Conservation (phyloP, 2,888 invertebrate species). For the Scelioninae gen. 2 region DNA sequence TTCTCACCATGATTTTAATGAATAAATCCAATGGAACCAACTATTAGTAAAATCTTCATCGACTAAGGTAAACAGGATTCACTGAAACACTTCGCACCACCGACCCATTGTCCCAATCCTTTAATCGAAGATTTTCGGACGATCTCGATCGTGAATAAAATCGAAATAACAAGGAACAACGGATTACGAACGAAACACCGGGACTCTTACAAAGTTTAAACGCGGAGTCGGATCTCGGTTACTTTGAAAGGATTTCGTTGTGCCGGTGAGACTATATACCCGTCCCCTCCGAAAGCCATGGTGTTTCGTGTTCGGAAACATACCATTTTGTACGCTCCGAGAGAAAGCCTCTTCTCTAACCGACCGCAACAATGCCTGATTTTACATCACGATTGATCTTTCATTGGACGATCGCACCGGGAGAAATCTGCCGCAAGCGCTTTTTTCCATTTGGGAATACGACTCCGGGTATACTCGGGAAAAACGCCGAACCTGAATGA, state of each 20-base stretch:
- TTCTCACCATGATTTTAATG: conserved; percentile 46
- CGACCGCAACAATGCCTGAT: conserved; percentile 55
- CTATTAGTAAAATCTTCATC: conserved; percentile 36
- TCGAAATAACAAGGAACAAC: background rate
- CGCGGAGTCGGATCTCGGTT: conserved; percentile 52
- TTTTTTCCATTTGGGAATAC: conserved; percentile 11
- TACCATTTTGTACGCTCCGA: conserved; percentile 52
- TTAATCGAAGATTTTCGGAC: conserved; percentile 30
- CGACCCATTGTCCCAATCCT: conserved; percentile 49
- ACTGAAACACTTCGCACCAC: conserved; percentile 60
- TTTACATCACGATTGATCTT: conserved; percentile 59
- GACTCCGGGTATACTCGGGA: background rate
- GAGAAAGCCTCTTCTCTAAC: conserved; percentile 59
- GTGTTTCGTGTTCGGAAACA: conserved; percentile 58
- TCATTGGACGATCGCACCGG: conserved; percentile 46
- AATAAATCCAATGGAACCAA: conserved; percentile 42
- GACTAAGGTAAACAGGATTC: conserved; percentile 26
- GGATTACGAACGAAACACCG: conserved; percentile 27
- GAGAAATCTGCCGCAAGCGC: conserved; percentile 46
- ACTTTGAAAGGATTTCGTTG: conserved; percentile 59
- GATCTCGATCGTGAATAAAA: background rate
- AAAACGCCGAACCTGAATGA: background rate
- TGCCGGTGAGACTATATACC: conserved; percentile 54
- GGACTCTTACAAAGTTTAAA: conserved; percentile 31
- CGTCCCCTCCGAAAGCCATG: conserved; percentile 58